Evolutionary conservation across 92 coral and sea anemone genomes (phyloP).

Genomic region (Heliopora coerulea): DNA sequence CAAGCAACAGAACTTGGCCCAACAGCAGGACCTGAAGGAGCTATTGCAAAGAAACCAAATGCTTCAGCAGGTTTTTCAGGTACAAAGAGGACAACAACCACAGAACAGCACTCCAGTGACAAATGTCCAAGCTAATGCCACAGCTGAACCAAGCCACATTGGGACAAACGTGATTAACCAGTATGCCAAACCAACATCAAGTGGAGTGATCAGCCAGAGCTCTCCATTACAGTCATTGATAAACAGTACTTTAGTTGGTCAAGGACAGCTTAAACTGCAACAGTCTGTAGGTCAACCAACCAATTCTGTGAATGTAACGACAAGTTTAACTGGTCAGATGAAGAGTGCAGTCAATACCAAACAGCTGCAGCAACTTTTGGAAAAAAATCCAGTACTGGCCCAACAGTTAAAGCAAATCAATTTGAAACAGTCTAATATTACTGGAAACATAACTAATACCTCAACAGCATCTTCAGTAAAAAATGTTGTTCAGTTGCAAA

Average conservation of each 20-base stretch:
- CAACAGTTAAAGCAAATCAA: constrained; percentile 32
- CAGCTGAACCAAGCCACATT: background rate
- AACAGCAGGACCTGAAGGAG: constrained; percentile 69
- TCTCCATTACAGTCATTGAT: background rate
- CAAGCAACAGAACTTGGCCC: background rate
- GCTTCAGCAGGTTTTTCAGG: constrained; percentile 63
- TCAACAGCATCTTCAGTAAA: constrained; percentile 7
- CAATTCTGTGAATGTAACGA: constrained; percentile 9
- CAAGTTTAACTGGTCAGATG: constrained; percentile 14
- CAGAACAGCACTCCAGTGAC: constrained; percentile 5
- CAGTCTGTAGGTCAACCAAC: constrained; percentile 24
- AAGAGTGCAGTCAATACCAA: constrained; percentile 9
- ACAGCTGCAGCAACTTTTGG: constrained; percentile 33
- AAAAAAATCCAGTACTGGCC: constrained; percentile 35
- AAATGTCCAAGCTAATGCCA: background rate
- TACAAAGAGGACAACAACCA: constrained; percentile 49
- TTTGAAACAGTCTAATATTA: background rate
- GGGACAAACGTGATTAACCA: background rate
- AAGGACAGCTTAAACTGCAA: background rate
- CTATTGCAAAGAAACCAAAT: constrained; percentile 70
- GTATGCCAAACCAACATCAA: too few relatives aligned
- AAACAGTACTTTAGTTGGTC: background rate
- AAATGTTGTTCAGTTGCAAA: background rate
- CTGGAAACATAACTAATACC: background rate
- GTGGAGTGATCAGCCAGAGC: background rate